Evolutionary conservation across 2,888 invertebrate species (phyloP), one percentile per base, ranked within the genome.

Genomic region (Trilocha varians): DNA sequence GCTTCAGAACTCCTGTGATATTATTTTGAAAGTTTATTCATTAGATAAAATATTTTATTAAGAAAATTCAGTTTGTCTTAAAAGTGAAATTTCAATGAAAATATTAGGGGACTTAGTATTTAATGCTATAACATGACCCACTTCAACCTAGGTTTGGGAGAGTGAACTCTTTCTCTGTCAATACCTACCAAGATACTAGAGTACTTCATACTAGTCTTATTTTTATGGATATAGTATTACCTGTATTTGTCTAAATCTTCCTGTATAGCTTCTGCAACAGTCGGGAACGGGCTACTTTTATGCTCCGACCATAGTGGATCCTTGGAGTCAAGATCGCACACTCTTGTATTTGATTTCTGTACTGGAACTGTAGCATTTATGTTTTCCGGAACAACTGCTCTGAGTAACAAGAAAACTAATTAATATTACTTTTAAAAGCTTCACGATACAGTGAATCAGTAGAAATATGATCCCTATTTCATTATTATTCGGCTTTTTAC

Each of bases 181-280:
- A n/a, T n/a, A n/a, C n/a, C n/a, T n/a, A n/a, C n/a, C n/a, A n/a
- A n/a, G n/a, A n/a, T n/a, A n/a, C n/a, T n/a, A n/a, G n/a, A n/a
- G n/a, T n/a, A n/a, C n/a, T n/a, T n/a, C n/a, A n/a, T n/a, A n/a
- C n/a, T n/a, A n/a, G n/a, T n/a, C n/a, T n/a, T n/a, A n/a, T n/a
- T n/a, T n/a, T n/a, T n/a, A n/a, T n/a, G n/a, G n/a, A n/a, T n/a
- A 38, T 32, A 35, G 16, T 16, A 17, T 16, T 61, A 87, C 70
- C 93, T 91, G 74, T 99, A 99, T 49, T 95, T 93, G 72, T 99
- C 99, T 45, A 99, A 79, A 77, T 98, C 98, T 78, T 97, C 98
- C 70, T 99, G 99, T 52, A 99, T 98, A 4, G 99, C 97, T 78
- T 99, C 99, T 2, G 99, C 99, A 0, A 99, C 99, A 1, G 91